Base-by-base conservation (phyloP, 2,113 vertebrate genomes). In the Quiscalus mexicanus region DNA sequence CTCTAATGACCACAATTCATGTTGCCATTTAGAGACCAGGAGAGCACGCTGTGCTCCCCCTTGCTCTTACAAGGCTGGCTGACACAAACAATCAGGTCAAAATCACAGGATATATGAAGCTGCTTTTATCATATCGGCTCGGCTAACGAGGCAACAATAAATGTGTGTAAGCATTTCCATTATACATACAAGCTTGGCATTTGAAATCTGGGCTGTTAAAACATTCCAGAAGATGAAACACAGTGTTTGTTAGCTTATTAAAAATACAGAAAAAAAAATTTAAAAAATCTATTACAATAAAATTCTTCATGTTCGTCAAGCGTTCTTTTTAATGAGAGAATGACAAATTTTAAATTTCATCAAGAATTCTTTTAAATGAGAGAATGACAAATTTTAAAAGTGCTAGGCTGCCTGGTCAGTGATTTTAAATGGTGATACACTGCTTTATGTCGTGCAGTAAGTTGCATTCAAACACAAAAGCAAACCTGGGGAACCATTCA, bases 1-100 rank as follows among this genome's bases (percentile, higher is more conserved):
- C 63, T 84, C 50, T 92, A 95, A 92, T 95, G 92, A 84, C 95
- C 69, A 28, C 79, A 53, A 45, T 62, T 88, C 68, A 14, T 86
- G 44, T 63, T 94, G 84, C 30, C 83, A 22, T 79, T 94, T 93
- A 89, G 78, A 95, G 47, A 71, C 52, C 62, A 18, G 74, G 35
- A 73, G 83, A 50, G 44, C 77, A 37, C 0, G 7, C 52, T 64
- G 69, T 52, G 84, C 27, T 24, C 58, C 37, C n/a, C 30, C 56
- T 55, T 77, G 39, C 27, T 95, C 68, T 92, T 63, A 67, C 93
- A 85, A 84, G 37, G 6, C 56, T 86, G 53, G 2, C 37, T 89
- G 89, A 85, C 91, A 77, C 41, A 64, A 79, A 16, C 75, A 56
- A 81, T 73, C 68, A 88, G 56, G 58, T 70, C 80, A 92, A 42